Base-by-base conservation (phyloP, 2,888 invertebrate genomes). In the Lumbricus terrestris region DNA sequence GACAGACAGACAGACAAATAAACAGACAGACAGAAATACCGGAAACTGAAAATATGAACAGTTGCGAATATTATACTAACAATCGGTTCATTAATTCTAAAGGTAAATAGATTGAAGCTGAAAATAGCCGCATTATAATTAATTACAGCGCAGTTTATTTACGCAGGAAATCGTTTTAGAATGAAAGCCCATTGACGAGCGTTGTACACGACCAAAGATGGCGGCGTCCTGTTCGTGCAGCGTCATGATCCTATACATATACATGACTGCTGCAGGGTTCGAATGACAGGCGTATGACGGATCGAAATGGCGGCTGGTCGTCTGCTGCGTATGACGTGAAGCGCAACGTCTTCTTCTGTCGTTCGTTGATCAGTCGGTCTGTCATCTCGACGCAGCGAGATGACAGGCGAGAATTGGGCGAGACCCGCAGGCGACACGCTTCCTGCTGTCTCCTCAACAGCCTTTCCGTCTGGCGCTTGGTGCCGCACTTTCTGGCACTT, bases 401-500 rank as follows among this genome's bases (percentile, higher is more conserved):
- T 69, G 69, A 69, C 69, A 69, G 69, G 69, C 69, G 69, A 69
- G 69, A 69, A 69, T 69, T 69, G 69, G 69, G 69, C 69, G 69
- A 69, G 69, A 69, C 69, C 69, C n/a, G n/a, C 8, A 69, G 69
- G 69, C 69, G n/a, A 69, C 29, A 69, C 69, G 69, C n/a, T 69
- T 69, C 69, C 69, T n/a, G 54, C 38, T 1, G 69, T 69, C 69
- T 29, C 69, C n/a, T 69, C 69, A n/a, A 69, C 29, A n/a, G 69
- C 18, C n/a, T 69, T 54, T n/a, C n/a, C 69, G 69, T 69, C 69
- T 69, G 69, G 69, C 69, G 69, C n/a, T 69, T 69, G 69, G 69
- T 69, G 69, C 69, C 69, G 69, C 69, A 69, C 69, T 69, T 69
- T 69, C 69, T 69, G 69, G 69, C 69, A 69, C 69, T 69, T 69